These are phyloP conservation scores for Erebia ligea DNA, from an alignment of 2,888 invertebrate genomes.

Conservation along the genomic window DNA sequence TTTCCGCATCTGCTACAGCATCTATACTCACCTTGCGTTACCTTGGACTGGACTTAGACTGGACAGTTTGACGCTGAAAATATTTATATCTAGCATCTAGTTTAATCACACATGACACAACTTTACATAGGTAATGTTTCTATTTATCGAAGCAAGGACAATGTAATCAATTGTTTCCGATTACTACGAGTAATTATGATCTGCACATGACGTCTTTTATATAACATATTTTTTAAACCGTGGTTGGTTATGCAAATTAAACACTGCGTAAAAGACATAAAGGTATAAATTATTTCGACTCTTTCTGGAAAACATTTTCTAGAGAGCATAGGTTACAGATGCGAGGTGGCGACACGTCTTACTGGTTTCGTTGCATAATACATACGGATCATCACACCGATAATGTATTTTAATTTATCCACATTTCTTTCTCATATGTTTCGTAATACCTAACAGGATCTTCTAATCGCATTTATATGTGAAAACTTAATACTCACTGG, in stretches of 20 bases:
- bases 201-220: too few relatives aligned
- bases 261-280: constrained; percentile 23
- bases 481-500: constrained; percentile 16
- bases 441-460: constrained; percentile 36
- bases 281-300: constrained; percentile 30
- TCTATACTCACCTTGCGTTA: too few relatives aligned
- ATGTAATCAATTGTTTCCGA: too few relatives aligned
- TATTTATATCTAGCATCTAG: too few relatives aligned
- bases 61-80: too few relatives aligned
- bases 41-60: too few relatives aligned
- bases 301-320: constrained; percentile 34
- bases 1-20: too few relatives aligned
- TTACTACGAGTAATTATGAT: too few relatives aligned
- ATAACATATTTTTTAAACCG: too few relatives aligned
- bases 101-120: too few relatives aligned
- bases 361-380: constrained; percentile 46
- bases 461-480: constrained; percentile 32
- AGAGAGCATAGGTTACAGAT: constrained; percentile 36
- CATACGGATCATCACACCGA: constrained; percentile 39
- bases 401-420: constrained; percentile 35
- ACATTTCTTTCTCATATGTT: constrained; percentile 35
- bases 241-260: constrained; percentile 22
- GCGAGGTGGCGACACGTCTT: constrained; percentile 32
- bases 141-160: too few relatives aligned
- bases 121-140: too few relatives aligned